Evolutionary conservation across 1,140 invertebrate genomes (phyloP), one percentile per base, ranked within the genome.

Genomic region (Brachionus manjavacas): DNA sequence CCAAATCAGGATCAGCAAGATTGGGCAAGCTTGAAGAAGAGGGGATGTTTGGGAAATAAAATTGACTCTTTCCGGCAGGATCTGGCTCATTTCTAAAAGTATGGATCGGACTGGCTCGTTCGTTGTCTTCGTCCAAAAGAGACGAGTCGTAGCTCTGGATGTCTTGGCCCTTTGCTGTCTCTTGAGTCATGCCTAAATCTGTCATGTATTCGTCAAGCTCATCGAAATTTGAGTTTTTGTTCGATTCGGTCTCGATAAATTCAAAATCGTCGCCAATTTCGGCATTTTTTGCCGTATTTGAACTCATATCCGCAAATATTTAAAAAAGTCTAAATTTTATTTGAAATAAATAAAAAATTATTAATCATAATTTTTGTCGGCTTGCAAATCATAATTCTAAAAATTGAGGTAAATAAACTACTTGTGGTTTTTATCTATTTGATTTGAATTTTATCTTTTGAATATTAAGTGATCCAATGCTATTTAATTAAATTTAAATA

Each of bases 171-270:
- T 39, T 39, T 16, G 52, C 8, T 9, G n/a, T 4, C 4, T 60
- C 52, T 23, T 16, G n/a, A 20, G 52, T 9, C n/a, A 16, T 23
- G 16, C 20, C 25, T 9, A 60, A 6, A 20, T 72, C 68, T 7
- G 14, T 72, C 16, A 72, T 72, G 68, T 41, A 72, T 20, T 72
- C 68, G n/a, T 72, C 68, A 9, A 72, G 31, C 16, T 72, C 68
- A 16, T 72, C 68, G 41, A 72, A 72, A 41, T 72, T 72, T 16
- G 68, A 72, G 16, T 60, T 60, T 23, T 60, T 60, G 4, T 16
- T 16, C 16, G 52, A 60, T 3, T 23, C 52, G 52, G 52, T 60
- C 20, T 60, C 52, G 16, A 60, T 60, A 23, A 60, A 60, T 60
- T 60, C 52, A 9, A 60, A 60, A 60, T 60, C 52, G 52, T 60